These are phyloP conservation scores for Campoletis raptor DNA, from an alignment of 2,888 invertebrate species.

Conservation along the genomic window DNA sequence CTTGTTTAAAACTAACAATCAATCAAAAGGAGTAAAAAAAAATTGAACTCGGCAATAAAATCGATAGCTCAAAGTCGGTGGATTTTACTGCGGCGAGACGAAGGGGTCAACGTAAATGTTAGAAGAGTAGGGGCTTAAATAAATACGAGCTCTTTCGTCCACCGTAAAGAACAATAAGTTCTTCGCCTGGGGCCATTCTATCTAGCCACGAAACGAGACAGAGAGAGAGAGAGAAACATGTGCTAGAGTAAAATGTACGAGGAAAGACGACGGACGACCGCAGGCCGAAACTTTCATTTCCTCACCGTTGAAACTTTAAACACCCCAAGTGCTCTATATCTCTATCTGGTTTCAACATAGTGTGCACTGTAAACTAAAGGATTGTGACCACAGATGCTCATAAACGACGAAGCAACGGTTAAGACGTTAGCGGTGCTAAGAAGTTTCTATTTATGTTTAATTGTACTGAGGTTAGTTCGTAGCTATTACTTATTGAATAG, in stretches of 20 bases:
- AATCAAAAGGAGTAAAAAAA: conserved; percentile 13
- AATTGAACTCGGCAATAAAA: conserved; percentile 26
- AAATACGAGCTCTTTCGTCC: conserved; percentile 75
- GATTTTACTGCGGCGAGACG: conserved; percentile 27
- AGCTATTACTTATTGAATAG: background rate
- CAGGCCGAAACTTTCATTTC: conserved; percentile 60
- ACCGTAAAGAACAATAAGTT: conserved; percentile 72
- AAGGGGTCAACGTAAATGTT: conserved; percentile 65
- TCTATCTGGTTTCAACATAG: background rate
- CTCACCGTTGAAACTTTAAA: conserved; percentile 43
- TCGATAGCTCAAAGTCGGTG: conserved; percentile 44
- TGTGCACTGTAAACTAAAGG: conserved; percentile 3
- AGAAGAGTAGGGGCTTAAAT: conserved; percentile 69
- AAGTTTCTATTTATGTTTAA: conserved; percentile 7
- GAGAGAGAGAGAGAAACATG: background rate
- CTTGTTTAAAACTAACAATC: background rate
- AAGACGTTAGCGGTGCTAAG: background rate
- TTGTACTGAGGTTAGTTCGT: background rate
- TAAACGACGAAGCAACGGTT: background rate
- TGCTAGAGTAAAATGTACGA: background rate
- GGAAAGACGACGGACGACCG: conserved; percentile 17
- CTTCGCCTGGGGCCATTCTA: conserved; percentile 74
- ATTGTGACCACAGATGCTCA: conserved; percentile 21
- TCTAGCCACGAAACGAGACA: conserved; percentile 14
- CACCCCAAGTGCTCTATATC: background rate